A percentile compares a stretch with the other conserved stretches of the same genome.
Conservation (phyloP, 2,113 vertebrate genomes). For the Calidris pugnax region DNA sequence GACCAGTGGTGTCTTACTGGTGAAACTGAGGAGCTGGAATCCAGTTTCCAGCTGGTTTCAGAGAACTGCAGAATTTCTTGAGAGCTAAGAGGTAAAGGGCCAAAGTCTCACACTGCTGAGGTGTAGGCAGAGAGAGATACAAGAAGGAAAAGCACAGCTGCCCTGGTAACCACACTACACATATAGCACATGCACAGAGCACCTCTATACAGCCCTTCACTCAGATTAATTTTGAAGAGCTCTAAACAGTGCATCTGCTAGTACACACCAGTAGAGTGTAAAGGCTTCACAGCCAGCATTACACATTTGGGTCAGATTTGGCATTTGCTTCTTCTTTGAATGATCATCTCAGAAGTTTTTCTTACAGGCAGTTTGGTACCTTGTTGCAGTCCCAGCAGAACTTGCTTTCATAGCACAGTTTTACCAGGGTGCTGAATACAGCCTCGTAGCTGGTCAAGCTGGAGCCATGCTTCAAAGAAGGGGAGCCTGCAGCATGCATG, state of each 20-base stretch:
- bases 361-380: not conserved
- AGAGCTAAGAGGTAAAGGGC: not conserved
- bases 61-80: not conserved
- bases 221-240: not conserved
- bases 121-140: not conserved
- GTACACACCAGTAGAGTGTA: not conserved
- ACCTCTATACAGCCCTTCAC: not conserved
- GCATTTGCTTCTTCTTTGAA: not conserved
- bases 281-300: not conserved
- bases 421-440: constrained; percentile 11
- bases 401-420: constrained; percentile 34
- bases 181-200: not conserved
- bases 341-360: not conserved
- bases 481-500: constrained; percentile 50
- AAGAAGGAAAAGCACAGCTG: not conserved
- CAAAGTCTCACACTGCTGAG: not conserved
- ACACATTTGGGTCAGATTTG: not conserved
- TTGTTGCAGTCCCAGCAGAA: constrained; percentile 34
- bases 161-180: not conserved
- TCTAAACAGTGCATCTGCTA: not conserved
- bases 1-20: not conserved
- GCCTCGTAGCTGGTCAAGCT: constrained; percentile 22
- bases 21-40: not conserved
- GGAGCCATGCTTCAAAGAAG: constrained; percentile 44
- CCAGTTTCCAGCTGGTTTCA: not conserved